These are phyloP conservation scores for Andrena chrysosceles DNA, from an alignment of 2,888 invertebrate genomes.

Conservation along the genomic window DNA sequence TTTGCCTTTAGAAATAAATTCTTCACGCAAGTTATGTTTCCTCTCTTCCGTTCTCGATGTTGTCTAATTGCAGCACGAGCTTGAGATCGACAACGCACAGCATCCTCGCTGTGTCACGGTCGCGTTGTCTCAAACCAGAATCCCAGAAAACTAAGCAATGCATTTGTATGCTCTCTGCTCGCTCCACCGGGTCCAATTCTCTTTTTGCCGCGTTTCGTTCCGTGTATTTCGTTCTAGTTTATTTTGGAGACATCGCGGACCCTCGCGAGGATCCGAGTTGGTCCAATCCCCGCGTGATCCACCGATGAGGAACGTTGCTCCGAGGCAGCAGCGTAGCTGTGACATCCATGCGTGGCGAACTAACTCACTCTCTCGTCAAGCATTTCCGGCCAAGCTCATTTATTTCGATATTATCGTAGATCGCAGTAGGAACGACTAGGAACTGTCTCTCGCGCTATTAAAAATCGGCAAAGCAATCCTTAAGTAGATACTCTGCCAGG, in stretches of 20 bases:
- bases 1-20: background rate
- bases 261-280: constrained; percentile 21
- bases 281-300: constrained; percentile 25
- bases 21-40: constrained; percentile 4
- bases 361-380: background rate
- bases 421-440: background rate
- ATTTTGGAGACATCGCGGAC: constrained; percentile 65
- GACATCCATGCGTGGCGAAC: background rate
- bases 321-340: constrained; percentile 33
- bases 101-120: constrained; percentile 43
- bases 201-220: constrained; percentile 73
- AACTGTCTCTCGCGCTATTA: background rate
- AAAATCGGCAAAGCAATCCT: background rate
- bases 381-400: background rate
- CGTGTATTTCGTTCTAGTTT: constrained; percentile 72
- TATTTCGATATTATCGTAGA: background rate
- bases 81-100: constrained; percentile 38
- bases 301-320: constrained; percentile 51
- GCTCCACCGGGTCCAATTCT: constrained; percentile 64
- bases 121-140: constrained; percentile 49
- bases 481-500: no score
- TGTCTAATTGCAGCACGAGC: constrained; percentile 62
- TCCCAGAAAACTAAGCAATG: constrained; percentile 62
- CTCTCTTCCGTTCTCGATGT: background rate
- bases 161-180: constrained; percentile 75